These are phyloP conservation scores for Drosophila paucipuncta DNA, from an alignment of 2,888 invertebrate species.

Conservation along the genomic window DNA sequence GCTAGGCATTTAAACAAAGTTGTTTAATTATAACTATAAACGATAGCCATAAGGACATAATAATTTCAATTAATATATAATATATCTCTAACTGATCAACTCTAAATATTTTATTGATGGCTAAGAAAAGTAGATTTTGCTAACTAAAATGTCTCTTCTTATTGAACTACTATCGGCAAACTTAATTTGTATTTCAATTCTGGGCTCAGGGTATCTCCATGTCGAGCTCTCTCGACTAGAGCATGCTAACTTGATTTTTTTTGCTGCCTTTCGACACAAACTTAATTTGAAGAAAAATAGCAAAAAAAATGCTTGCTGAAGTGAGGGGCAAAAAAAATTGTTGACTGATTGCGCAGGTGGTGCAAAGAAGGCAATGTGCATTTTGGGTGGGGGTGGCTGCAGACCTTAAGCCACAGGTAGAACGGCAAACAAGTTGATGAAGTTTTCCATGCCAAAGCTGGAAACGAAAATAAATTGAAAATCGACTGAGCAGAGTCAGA, in stretches of 20 bases:
- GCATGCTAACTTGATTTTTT: background rate
- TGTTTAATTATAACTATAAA: background rate
- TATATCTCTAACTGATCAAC: background rate
- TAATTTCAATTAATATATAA: background rate
- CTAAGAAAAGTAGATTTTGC: background rate
- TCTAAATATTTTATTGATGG: background rate
- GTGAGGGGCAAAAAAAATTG: conserved; percentile 41
- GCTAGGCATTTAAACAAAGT: background rate
- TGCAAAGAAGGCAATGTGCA: conserved; percentile 22
- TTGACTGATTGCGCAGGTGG: conserved; percentile 67
- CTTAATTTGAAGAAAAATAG: conserved; percentile 72
- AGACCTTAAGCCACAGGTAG: conserved; percentile 78
- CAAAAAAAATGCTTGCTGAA: conserved; percentile 26
- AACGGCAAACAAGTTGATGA: conserved; percentile 73
- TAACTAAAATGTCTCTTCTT: background rate
- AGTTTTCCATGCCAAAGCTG: conserved; percentile 56
- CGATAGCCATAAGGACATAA: background rate
- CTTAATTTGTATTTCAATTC: background rate
- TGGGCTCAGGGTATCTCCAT: background rate
- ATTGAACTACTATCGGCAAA: background rate
- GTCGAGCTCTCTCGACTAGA: background rate
- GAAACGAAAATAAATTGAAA: conserved; percentile 69
- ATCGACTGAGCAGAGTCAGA: conserved; percentile 67
- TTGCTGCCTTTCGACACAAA: conserved; percentile 60
- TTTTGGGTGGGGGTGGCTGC: background rate